Evolutionary conservation across 2,888 invertebrate genomes (phyloP), one percentile per base, ranked within the genome.

Genomic region (Urechis unicinctus): DNA sequence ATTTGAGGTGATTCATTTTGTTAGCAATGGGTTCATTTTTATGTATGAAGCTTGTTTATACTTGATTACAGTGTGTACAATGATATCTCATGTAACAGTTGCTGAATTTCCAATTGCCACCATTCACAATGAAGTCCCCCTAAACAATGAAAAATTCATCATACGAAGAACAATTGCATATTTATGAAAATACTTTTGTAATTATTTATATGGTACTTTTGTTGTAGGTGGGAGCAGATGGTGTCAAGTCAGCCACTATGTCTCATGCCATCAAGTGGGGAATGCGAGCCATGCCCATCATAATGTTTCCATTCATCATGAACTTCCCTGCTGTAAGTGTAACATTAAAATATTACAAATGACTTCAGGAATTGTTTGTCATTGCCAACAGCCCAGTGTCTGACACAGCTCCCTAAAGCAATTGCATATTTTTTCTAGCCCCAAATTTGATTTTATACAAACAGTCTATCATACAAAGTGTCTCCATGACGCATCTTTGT

Each of bases 261-360:
- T 50, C 59, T 25, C 84, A 85, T 62, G 71, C 84, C 24, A 84
- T 89, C 84, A 87, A 85, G 74, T 89, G 89, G 73, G 79, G 87
- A 2, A 73, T 95, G 1, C 81, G 88, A 59, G 86, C 84, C 0
- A 68, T 93, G 61, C 94, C 95, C 0, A 0, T 93, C 4, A 64
- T 88, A 1, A 85, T 90, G 77, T 84, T 94, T 59, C 89, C 92
- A 0, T 87, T 95, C 69, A 90, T 87, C 6, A 83, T 91, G 45
- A 87, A 89, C 73, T 95, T 95, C 71, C 89, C 92, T 13, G 86
- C 89, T 22, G 85, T 85, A 75, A 79, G 81, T 78, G 55, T 42
- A n/a, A n/a, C n/a, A n/a, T n/a, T n/a, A n/a, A n/a, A n/a, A n/a
- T n/a, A n/a, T n/a, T n/a, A n/a, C n/a, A n/a, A n/a, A n/a, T n/a